These are phyloP conservation scores for Laticauda colubrina DNA, from an alignment of 2,113 vertebrate species.

Conservation along the genomic window DNA sequence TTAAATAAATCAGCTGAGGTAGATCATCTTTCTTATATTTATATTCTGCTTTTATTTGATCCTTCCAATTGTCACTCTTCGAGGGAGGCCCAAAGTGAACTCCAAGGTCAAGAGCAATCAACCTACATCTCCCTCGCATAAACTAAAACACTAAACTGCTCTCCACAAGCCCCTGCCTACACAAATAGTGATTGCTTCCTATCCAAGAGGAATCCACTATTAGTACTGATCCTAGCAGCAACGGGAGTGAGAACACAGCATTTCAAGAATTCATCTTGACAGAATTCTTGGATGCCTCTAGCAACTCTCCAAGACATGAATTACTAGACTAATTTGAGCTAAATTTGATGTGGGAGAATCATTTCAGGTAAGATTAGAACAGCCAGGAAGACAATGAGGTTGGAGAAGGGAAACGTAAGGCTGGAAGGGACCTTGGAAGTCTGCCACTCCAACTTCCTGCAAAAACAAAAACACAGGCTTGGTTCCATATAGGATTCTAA, in stretches of 20 bases:
- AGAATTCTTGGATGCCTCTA: not conserved
- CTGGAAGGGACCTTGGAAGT: too few relatives aligned
- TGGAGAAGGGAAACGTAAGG: too few relatives aligned
- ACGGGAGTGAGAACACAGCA: not conserved
- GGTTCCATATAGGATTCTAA: not conserved
- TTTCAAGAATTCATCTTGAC: not conserved
- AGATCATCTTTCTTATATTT: not conserved
- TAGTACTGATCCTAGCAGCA: not conserved
- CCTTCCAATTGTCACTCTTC: not conserved
- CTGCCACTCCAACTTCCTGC: too few relatives aligned
- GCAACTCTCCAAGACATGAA: not conserved
- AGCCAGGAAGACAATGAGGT: not conserved
- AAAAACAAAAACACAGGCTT: too few relatives aligned
- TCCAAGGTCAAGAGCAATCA: not conserved
- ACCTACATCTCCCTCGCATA: not conserved
- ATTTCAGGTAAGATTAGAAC: not conserved
- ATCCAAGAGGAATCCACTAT: not conserved
- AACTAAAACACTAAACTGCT: not conserved
- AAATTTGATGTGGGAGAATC: not conserved
- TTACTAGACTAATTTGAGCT: too few relatives aligned
- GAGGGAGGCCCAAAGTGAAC: not conserved
- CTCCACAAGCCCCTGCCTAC: not conserved
- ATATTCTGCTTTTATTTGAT: not conserved
- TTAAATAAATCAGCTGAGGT: not conserved
- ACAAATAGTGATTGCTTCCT: not conserved